Percentiles rank a stretch among this genome's conserved stretches.
These are phyloP conservation scores for Aphidius ervi DNA, from an alignment of 1,140 invertebrate genomes.

Conservation along the genomic window DNA sequence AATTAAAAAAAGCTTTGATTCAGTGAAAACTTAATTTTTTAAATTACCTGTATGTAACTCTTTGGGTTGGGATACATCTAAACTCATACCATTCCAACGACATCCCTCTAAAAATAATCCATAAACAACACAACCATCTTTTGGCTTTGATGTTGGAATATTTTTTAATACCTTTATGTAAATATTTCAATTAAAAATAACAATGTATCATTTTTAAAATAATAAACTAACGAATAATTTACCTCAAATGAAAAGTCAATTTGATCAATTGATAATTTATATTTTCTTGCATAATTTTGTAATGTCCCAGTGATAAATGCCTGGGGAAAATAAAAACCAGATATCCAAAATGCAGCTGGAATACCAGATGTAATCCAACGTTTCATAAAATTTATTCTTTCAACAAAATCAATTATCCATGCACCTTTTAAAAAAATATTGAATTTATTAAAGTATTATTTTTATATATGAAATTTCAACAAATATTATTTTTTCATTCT, in stretches of 20 bases:
- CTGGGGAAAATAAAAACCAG: constrained; percentile 83
- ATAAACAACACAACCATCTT: constrained; percentile 67
- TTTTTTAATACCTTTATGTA: constrained; percentile 48
- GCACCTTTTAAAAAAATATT: constrained; percentile 45
- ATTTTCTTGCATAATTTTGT: constrained; percentile 77
- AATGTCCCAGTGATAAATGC: constrained; percentile 78
- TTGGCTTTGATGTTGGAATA: constrained; percentile 51
- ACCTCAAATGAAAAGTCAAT: constrained; percentile 72
- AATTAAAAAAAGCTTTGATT: constrained; percentile 1
- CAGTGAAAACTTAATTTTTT: neutral
- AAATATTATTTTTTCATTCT: neutral
- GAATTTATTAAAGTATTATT: too few relatives aligned
- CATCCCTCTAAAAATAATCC: constrained; percentile 73
- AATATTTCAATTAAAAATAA: neutral
- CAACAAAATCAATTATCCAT: constrained; percentile 61
- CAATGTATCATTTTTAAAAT: neutral
- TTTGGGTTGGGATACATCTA: constrained; percentile 62
- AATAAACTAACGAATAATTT: neutral
- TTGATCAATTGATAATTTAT: constrained; percentile 72
- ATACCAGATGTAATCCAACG: constrained; percentile 68
- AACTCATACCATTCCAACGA: constrained; percentile 57
- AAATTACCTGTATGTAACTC: constrained; percentile 59
- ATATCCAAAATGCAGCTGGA: constrained; percentile 77
- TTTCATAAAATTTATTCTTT: constrained; percentile 61
- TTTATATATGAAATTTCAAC: too few relatives aligned